phyloP scores from a whole-genome alignment of 2,888 invertebrate genomes.

The Drosophila bunnanda region DNA sequence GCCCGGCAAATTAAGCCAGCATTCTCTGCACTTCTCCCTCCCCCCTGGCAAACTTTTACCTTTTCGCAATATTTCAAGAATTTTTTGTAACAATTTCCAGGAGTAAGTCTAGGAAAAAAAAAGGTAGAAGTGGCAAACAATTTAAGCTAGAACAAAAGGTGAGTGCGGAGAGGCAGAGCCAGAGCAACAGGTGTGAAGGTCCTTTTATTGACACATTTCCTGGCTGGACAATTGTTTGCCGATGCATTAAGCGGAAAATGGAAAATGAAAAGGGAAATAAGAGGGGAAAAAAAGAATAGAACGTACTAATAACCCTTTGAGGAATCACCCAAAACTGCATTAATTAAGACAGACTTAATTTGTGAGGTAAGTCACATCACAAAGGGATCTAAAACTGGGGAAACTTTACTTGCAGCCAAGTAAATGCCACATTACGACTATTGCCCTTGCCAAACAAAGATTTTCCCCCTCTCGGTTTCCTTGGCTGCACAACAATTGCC shows the following conservation, averaged over 20 bases:
- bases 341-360: constrained; percentile 69
- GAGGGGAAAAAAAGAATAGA: background rate
- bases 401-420: constrained; percentile 55
- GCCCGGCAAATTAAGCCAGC: constrained; percentile 22
- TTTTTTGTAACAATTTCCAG: constrained; percentile 37
- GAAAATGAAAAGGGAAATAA: constrained; percentile 16
- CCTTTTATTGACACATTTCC: constrained; percentile 48
- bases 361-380: constrained; percentile 6
- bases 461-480: constrained; percentile 14
- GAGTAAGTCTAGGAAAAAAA: background rate
- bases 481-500: constrained; percentile 66
- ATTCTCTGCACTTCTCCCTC: constrained; percentile 2
- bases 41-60: constrained; percentile 18
- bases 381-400: constrained; percentile 28
- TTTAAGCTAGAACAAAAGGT: constrained; percentile 30
- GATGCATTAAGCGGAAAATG: constrained; percentile 67
- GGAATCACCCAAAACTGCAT: constrained; percentile 61
- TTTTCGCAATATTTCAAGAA: constrained; percentile 28
- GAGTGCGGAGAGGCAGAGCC: background rate
- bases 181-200: constrained; percentile 33
- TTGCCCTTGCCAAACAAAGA: constrained; percentile 43
- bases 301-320: constrained; percentile 14
- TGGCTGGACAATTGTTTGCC: constrained; percentile 69
- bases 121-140: background rate
- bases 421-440: constrained; percentile 59